Base-by-base conservation (phyloP, 2,113 vertebrate genomes). In the Malurus alboscapulatus region DNA sequence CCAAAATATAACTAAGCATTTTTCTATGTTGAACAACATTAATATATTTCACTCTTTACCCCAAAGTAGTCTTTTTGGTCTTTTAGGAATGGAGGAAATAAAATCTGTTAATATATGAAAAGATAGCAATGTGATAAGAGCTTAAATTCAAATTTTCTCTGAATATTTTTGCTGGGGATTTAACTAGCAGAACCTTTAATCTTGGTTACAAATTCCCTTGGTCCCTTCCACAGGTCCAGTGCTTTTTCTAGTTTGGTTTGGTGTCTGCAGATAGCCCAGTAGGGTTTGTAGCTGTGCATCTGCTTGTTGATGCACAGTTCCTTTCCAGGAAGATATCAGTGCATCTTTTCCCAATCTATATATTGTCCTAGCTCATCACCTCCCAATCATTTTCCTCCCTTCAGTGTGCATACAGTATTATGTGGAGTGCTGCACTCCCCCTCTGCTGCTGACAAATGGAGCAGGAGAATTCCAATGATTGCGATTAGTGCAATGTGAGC, bases 241-340 rank as follows among this genome's bases (percentile, higher is more conserved):
- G 4, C 5, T 73, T 89, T 82, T 76, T 73, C 19, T 79, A 14
- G 32, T 47, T 55, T 73, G 27, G 12, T 74, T 69, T 90, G 38
- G 10, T 27, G 21, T 63, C 68, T 75, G 36, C 22, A 61, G 32
- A n/a, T 17, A 66, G 27, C 45, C 51, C 51, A 62, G 50, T 19
- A 73, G 38, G 14, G 7, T 55, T 24, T 27, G 13, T 12, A 44
- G 12, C 25, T 59, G 36, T 2, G 0, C 29, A 42, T 34, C 22
- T 75, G 45, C 1, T 4, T 36, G 25, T 47, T 57, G 71, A 59
- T n/a, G 25, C 2, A 1, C 0, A 0, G 4, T 2, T 1, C 8
- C 32, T 73, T 76, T 75, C 47, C 51, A 38, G 47, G 0, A 2
- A 47, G 63, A 55, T 22, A 4, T 59, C 36, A 2, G 1, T 27